Base-by-base conservation (phyloP, 1,140 invertebrate genomes). In the Antheraea pernyi region DNA sequence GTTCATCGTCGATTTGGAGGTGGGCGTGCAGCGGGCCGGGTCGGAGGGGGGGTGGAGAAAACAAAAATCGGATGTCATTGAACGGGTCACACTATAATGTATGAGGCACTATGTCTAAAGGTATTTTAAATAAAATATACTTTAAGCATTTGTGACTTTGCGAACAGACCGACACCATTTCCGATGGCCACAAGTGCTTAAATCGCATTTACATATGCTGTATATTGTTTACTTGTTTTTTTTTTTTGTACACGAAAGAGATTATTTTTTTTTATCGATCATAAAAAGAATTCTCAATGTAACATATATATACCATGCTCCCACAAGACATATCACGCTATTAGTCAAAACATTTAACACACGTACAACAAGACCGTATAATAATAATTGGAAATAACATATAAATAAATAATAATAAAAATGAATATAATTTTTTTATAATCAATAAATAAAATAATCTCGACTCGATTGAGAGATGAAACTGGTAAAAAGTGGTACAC, bases 61-160 rank as follows among this genome's bases (percentile, higher is more conserved):
- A 89, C 58, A 89, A 91, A 91, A 88, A 71, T 85, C 78, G 87
- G 85, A 90, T 91, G 84, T 92, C 88, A 91, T 89, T 91, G 85
- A 84, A 84, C 70, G 82, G 87, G 78, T 87, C 85, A 86, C 83
- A 83, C 86, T 91, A 90, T 80, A 73, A 80, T 82, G 82, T 73
- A 69, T 70, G 86, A 85, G 86, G 82, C 72, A 77, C 84, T 90
- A 90, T 79, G 67, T 78, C 89, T 90, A 88, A 78, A 69, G 83
- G 68, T 61, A 65, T 65, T 65, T 42, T 13, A 10, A n/a, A 70
- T 72, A 64, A 61, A 61, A 3, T 59, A 30, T 39, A 70, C 74
- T 81, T 76, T 72, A 69, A 82, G 73, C 75, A 81, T 68, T 85
- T 80, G 75, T 11, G 46, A 64, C 64, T 42, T 65, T 42, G 46